Evolutionary conservation across 2,888 invertebrate species (phyloP), one percentile per base, ranked within the genome.

Genomic region (Synanthedon vespiformis): DNA sequence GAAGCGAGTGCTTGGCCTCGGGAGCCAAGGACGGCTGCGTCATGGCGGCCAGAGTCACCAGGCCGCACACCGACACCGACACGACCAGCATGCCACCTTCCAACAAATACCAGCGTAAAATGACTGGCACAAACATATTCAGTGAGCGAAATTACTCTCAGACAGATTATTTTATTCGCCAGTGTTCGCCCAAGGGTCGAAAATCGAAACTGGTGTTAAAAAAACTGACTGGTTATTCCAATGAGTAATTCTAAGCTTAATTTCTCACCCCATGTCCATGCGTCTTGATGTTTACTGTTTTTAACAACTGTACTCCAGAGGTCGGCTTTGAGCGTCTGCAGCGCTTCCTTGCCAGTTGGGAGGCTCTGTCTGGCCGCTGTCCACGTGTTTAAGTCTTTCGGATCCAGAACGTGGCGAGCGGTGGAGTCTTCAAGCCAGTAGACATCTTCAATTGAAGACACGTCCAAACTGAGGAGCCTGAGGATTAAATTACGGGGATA

Each of bases 31-130:
- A 93, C 40, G 95, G 95, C 77, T 95, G 95, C 62, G 95, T 95
- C 94, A 95, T 95, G 67, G 95, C 95, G 54, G 95, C 95, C 68
- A 95, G 89, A 54, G 95, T 95, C 68, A 95, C 95, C 79, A 95
- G 89, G 65, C 95, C 95, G 64, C 95, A 95, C 63, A 95, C 94
- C 51, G 95, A 94, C 64, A 95, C 94, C 18, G 95, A 95, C 58
- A 96, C 95, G 62, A 96, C 93, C 82, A 96, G 85, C 95, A 96
- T 95, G 52, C 95, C 95, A 63, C 94, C 94, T 94, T 65, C 34
- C 34, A 10, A 34, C 34, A 34, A 2, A 34, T 10, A 34, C 34
- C 34, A 34, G 34, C 10, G 10, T 10, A 34, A 34, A 34, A 6
- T 34, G 8, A 10, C 34, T 34, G 34, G 34, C 10, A 34, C 34